Conservation (phyloP, 2,113 vertebrate genomes). For the Cyanocitta stelleri region DNA sequence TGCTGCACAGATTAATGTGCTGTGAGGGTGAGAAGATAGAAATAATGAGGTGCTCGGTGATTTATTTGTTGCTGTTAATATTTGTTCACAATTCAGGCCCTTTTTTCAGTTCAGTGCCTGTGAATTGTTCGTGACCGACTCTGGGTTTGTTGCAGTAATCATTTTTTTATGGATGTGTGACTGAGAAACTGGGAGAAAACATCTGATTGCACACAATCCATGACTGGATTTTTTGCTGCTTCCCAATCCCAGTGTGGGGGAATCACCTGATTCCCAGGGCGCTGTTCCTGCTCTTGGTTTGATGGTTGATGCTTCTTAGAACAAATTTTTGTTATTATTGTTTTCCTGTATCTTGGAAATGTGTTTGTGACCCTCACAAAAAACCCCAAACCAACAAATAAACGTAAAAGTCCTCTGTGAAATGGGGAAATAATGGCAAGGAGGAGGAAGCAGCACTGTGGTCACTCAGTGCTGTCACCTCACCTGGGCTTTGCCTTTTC, state of each 20-base stretch:
- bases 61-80: slow-evolving; percentile 44
- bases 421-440: fast-evolving
- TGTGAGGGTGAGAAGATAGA: not conserved
- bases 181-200: not conserved
- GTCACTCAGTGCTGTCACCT: not conserved
- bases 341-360: not conserved
- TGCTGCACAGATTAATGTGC: slow-evolving; percentile 27
- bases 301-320: not conserved
- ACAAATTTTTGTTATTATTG: not conserved
- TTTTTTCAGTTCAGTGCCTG: not conserved
- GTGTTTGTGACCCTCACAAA: not conserved
- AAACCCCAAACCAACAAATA: not conserved
- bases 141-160: not conserved
- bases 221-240: not conserved
- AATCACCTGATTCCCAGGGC: not conserved
- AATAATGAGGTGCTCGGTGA: slow-evolving; percentile 24
- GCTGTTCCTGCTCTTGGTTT: not conserved
- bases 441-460: not conserved
- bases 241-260: not conserved
- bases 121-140: not conserved
- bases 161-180: not conserved
- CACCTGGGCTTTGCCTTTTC: not conserved
- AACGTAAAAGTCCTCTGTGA: not conserved
- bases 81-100: slow-evolving; percentile 29
- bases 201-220: not conserved